phyloP scores from a whole-genome alignment of 2,888 invertebrate genomes.

The Tuberolachnus salignus region DNA sequence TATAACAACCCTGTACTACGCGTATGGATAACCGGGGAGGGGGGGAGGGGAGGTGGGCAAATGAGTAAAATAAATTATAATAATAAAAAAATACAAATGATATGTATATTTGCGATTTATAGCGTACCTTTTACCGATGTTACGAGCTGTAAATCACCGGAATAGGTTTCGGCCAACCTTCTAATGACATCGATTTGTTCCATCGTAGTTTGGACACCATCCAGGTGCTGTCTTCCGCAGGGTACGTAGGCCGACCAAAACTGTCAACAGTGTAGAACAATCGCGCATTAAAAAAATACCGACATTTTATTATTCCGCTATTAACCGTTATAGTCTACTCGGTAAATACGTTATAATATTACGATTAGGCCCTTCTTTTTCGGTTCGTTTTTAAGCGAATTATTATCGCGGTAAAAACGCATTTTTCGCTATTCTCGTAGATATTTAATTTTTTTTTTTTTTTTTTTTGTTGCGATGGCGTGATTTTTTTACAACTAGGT shows the following conservation, averaged over 20 bases:
- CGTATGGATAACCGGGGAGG: not conserved
- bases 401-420: too few species aligned
- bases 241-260: slow-evolving; percentile 90
- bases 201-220: slow-evolving; percentile 82
- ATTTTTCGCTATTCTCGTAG: too few species aligned
- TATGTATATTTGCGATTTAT: slow-evolving; percentile 5
- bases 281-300: not conserved
- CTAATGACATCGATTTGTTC: slow-evolving; percentile 87
- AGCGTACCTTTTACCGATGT: slow-evolving; percentile 63
- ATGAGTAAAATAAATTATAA: not conserved
- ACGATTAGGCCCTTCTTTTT: too few species aligned
- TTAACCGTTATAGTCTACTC: too few species aligned
- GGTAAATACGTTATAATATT: too few species aligned
- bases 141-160: slow-evolving; percentile 60
- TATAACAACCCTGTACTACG: not conserved
- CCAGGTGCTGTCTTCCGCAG: slow-evolving; percentile 80
- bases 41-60: not conserved
- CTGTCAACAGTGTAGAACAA: slow-evolving; percentile 57
- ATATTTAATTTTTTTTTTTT: too few species aligned
- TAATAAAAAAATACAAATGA: not conserved
- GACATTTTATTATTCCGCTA: not conserved
- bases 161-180: slow-evolving; percentile 75
- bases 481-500: too few species aligned
- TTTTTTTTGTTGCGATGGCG: too few species aligned
- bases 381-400: too few species aligned